Conservation (phyloP, 2,113 vertebrate genomes). For the Salvelinus fontinalis region DNA sequence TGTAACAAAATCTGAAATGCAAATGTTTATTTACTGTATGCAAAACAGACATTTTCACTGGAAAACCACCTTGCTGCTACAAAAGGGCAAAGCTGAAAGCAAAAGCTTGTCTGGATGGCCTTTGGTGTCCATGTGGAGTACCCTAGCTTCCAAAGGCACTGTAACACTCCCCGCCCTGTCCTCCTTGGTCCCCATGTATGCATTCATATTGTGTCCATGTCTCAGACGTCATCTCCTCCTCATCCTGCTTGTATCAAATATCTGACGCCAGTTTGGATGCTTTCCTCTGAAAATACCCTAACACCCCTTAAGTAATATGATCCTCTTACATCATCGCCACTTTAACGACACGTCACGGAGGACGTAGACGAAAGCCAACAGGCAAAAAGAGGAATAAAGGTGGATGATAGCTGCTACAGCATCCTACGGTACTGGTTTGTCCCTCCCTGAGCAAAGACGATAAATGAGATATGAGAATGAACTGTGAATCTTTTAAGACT, state of each 20-base stretch:
- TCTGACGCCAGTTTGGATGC: not conserved
- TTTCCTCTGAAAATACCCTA: not conserved
- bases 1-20: not conserved
- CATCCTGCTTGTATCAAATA: constrained; percentile 4
- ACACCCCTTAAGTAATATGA: not conserved
- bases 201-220: not conserved
- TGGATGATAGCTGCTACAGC: not conserved
- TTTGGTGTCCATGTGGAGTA: no score
- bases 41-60: constrained; percentile 1
- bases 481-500: not conserved
- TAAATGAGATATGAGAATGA: not conserved
- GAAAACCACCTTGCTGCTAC: not conserved
- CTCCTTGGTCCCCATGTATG: not conserved
- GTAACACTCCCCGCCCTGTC: not conserved
- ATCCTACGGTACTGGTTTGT: not conserved
- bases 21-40: constrained; percentile 6
- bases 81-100: no score
- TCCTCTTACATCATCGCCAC: constrained; percentile 13
- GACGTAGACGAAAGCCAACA: not conserved
- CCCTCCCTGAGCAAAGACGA: not conserved
- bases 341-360: constrained; percentile 8
- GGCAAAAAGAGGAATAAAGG: not conserved
- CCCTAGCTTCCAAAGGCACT: no score
- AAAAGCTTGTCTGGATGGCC: no score
- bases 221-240: not conserved